Percentiles rank a stretch among this genome's conserved stretches.
phyloP scores from a whole-genome alignment of 2,797 vertebrate genomes.

The Basileuterus tristriatus region DNA sequence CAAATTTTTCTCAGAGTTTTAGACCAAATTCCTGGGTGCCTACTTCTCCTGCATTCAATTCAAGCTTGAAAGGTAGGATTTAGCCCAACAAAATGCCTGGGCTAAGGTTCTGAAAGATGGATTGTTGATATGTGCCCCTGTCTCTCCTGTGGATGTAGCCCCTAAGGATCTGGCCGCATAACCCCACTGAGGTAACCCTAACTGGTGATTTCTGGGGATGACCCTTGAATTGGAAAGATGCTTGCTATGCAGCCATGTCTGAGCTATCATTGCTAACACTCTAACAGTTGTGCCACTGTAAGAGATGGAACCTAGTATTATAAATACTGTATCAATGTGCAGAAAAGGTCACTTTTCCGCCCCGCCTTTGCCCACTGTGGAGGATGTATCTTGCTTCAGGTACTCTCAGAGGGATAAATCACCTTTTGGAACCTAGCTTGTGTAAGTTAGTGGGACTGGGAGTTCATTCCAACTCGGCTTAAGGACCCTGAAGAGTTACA shows the following conservation, averaged over 20 bases:
- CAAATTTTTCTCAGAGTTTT: background rate
- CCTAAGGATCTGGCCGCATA: background rate
- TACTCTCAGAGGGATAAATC: background rate
- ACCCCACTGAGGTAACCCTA: background rate
- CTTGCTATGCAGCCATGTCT: background rate
- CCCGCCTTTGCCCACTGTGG: background rate
- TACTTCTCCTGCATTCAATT: background rate
- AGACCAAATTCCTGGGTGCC: background rate
- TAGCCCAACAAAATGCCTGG: background rate
- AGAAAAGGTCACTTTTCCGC: background rate
- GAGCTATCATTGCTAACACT: background rate
- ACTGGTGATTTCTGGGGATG: background rate
- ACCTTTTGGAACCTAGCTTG: background rate
- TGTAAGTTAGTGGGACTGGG: background rate
- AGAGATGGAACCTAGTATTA: background rate
- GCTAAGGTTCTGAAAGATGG: background rate
- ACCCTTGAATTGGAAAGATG: background rate
- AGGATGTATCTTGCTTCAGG: background rate
- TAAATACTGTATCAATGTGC: background rate
- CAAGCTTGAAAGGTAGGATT: background rate
- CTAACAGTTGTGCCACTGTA: background rate
- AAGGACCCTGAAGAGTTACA: background rate
- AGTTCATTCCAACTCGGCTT: background rate
- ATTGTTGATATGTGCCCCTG: background rate
- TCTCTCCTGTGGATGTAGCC: background rate